These are phyloP conservation scores for Parnassius glacialis DNA, from an alignment of 2,888 invertebrate genomes.

Conservation along the genomic window DNA sequence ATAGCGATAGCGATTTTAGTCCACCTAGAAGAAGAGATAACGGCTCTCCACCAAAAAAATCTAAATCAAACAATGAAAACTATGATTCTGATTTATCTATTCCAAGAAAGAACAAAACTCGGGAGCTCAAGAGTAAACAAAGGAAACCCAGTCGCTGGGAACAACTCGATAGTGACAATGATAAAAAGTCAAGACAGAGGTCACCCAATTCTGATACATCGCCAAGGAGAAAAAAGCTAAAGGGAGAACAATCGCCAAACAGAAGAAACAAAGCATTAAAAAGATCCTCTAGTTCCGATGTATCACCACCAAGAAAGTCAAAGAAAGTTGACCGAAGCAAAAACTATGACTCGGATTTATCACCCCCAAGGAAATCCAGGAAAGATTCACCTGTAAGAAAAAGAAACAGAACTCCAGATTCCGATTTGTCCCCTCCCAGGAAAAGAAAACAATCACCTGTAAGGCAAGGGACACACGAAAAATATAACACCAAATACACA, in stretches of 20 bases:
- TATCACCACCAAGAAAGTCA: constrained; percentile 41
- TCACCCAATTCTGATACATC: constrained; percentile 28
- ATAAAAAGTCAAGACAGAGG: constrained; percentile 23
- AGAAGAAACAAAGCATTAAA: constrained; percentile 19
- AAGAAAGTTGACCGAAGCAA: constrained; percentile 27
- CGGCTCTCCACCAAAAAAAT: constrained; percentile 13
- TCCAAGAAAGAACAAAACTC: constrained; percentile 39
- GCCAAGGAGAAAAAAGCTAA: constrained; percentile 30
- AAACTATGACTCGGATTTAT: constrained; percentile 46
- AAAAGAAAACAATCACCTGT: constrained; percentile 35
- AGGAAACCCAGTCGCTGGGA: constrained; percentile 54
- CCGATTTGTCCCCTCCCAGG: constrained; percentile 52
- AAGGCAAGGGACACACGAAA: constrained; percentile 25
- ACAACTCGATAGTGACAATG: constrained; percentile 29
- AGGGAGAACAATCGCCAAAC: constrained; percentile 6
- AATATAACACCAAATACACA: constrained; percentile 11
- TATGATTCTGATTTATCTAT: constrained; percentile 40
- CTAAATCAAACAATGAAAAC: constrained; percentile 29
- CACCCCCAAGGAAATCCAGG: constrained; percentile 49
- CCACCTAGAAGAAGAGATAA: constrained; percentile 50
- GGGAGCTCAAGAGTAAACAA: constrained; percentile 36
- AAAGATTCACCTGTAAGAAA: constrained; percentile 32
- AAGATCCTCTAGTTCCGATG: constrained; percentile 34
- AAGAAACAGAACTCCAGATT: constrained; percentile 39
- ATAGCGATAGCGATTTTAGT: constrained; percentile 62